These are phyloP conservation scores for Theristicus caerulescens DNA, from an alignment of 2,113 vertebrate genomes.

Conservation along the genomic window DNA sequence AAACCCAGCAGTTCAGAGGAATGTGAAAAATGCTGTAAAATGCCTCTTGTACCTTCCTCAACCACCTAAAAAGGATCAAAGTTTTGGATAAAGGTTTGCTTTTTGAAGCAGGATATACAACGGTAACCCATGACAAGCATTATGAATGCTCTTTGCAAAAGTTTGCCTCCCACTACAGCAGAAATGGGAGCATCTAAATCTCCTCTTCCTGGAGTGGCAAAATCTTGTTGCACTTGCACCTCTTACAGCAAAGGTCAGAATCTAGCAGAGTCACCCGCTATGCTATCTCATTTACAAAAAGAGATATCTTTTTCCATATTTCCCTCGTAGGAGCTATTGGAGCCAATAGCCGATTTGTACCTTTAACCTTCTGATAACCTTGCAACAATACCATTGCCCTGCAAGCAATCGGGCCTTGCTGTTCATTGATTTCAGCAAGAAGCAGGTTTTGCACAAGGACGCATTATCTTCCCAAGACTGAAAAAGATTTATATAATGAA, in stretches of 20 bases:
- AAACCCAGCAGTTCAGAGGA: not conserved
- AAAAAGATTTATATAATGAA: conserved; percentile 42
- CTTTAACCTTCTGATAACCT: conserved; percentile 51
- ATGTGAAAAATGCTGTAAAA: not conserved
- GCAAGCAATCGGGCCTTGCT: not conserved
- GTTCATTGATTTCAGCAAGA: not conserved
- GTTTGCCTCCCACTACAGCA: not conserved
- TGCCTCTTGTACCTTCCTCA: not conserved
- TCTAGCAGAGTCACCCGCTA: not conserved
- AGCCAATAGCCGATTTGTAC: not conserved
- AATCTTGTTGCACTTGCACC: not conserved
- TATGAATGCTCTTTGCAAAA: not conserved
- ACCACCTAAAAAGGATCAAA: not conserved
- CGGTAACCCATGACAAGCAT: not conserved
- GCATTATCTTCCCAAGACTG: conserved; percentile 1
- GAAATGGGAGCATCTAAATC: not conserved
- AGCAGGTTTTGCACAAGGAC: not conserved
- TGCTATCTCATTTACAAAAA: not conserved
- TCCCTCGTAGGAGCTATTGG: not conserved
- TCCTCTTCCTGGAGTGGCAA: not conserved
- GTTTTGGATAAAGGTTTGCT: not conserved
- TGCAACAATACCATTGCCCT: not conserved
- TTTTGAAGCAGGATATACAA: not conserved
- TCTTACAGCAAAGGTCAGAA: conserved; percentile 5
- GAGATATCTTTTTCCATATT: not conserved